A percentile compares a stretch with the other conserved stretches of the same genome.
phyloP scores from a whole-genome alignment of 2,113 vertebrate species.

The Carassius carassius region DNA sequence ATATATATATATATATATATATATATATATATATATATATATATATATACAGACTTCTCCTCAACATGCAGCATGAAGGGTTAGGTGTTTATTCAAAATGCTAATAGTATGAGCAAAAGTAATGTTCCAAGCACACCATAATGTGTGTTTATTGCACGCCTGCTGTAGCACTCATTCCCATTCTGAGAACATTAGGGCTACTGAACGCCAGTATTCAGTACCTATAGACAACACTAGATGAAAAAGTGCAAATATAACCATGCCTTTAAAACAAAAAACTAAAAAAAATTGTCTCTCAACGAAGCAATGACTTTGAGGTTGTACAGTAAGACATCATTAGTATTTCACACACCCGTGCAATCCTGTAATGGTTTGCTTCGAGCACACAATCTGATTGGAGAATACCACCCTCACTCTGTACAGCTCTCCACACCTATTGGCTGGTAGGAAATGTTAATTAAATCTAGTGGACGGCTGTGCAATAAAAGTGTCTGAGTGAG shows the following conservation, averaged over 20 bases:
- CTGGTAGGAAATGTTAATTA: conserved; percentile 5
- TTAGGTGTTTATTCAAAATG: background rate
- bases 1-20: too few species aligned
- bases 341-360: conserved; percentile 17
- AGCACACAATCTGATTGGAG: conserved; percentile 34
- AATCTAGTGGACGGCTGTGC: background rate
- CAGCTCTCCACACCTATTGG: conserved; percentile 5
- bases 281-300: too few species aligned
- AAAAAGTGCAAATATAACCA: background rate
- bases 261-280: too few species aligned
- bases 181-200: conserved; percentile 24
- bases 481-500: conserved; percentile 24
- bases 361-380: conserved; percentile 31
- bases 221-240: background rate
- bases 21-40: too few species aligned
- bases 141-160: background rate
- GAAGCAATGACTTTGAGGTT: conserved; percentile 36
- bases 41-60: too few species aligned
- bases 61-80: background rate
- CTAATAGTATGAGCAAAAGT: background rate
- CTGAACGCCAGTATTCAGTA: background rate
- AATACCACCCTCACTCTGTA: conserved; percentile 14
- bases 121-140: background rate
- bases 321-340: conserved; percentile 45
- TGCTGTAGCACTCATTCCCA: conserved; percentile 25